Conservation (phyloP, 2,113 vertebrate species). For the Cyanoramphus novaezelandiae region DNA sequence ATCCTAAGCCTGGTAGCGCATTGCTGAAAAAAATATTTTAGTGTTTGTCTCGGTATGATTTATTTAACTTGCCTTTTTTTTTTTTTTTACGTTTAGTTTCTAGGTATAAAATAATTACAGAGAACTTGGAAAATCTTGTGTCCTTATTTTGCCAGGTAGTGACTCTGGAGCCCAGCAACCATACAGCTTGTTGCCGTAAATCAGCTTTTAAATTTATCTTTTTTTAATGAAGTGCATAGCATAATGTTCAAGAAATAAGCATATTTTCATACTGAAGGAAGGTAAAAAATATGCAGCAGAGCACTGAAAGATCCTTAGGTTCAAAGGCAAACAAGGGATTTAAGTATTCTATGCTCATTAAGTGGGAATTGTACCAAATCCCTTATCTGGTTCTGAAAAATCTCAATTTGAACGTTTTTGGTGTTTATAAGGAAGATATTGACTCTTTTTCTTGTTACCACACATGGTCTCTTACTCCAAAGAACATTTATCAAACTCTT, state of each 20-base stretch:
- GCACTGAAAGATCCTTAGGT: background rate
- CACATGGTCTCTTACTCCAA: background rate
- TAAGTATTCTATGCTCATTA: background rate
- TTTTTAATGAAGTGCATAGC: background rate
- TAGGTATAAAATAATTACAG: background rate
- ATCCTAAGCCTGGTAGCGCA: background rate
- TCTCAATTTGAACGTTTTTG: background rate
- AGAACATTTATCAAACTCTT: background rate
- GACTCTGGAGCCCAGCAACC: background rate
- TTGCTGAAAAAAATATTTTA: background rate
- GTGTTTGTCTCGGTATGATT: background rate
- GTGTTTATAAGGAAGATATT: background rate
- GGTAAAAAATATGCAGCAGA: background rate
- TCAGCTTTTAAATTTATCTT: accelerated
- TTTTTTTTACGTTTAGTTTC: background rate
- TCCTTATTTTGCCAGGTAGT: background rate
- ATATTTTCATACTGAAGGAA: background rate
- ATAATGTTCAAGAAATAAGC: background rate
- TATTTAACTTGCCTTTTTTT: background rate
- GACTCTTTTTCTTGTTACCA: background rate
- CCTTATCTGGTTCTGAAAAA: background rate
- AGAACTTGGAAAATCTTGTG: background rate
- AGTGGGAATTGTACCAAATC: background rate
- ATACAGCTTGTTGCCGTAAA: background rate
- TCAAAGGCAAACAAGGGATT: background rate